Percentiles rank a stretch among this genome's conserved stretches.
Evolutionary conservation across 2,113 vertebrate species (phyloP).

Genomic region (Marmota flaviventris): DNA sequence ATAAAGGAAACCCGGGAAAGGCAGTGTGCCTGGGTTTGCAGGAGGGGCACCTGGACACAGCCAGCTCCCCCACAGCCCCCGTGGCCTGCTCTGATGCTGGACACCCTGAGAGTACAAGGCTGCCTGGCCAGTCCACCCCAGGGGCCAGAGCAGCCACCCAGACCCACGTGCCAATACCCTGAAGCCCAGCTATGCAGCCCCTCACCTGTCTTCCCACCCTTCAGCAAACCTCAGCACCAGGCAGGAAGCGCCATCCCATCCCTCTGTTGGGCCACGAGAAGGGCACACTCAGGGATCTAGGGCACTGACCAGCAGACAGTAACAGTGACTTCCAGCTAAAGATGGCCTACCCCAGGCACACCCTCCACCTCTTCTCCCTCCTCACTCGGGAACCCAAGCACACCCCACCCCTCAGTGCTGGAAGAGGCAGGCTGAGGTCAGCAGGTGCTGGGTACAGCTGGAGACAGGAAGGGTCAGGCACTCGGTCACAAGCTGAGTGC

Average conservation of each 20-base stretch:
- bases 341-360: neutral
- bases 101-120: neutral
- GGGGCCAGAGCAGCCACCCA: neutral
- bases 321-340: neutral
- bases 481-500: too few relatives aligned
- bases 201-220: neutral
- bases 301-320: too few relatives aligned
- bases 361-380: neutral
- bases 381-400: neutral
- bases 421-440: neutral
- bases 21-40: neutral
- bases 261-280: neutral
- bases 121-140: neutral
- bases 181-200: accelerated
- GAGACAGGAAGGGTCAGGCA: neutral
- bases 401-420: neutral
- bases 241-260: too few relatives aligned
- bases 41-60: too few relatives aligned
- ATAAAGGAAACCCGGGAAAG: neutral
- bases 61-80: neutral
- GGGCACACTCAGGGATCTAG: too few relatives aligned
- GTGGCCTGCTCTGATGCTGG: neutral
- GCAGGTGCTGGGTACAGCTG: neutral
- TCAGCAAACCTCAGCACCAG: neutral
- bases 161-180: neutral